These are phyloP conservation scores for Diaprepes abbreviatus DNA, from an alignment of 2,888 invertebrate genomes.

Conservation along the genomic window DNA sequence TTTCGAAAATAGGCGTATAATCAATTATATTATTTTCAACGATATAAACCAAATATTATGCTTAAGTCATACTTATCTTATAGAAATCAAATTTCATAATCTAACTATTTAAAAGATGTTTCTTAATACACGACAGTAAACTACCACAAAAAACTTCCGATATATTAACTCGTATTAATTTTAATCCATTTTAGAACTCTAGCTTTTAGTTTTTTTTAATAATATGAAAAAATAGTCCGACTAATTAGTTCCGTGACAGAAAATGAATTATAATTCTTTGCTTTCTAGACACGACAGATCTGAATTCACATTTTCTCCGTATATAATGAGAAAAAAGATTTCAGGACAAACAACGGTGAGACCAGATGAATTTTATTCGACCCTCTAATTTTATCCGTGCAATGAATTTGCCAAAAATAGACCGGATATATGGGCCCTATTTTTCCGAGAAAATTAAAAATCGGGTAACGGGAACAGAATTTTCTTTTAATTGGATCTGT, in stretches of 20 bases:
- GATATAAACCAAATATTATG: too few species aligned
- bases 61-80: too few species aligned
- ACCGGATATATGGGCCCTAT: not conserved
- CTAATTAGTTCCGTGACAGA: not conserved
- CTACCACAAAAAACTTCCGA: too few species aligned
- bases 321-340: not conserved
- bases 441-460: constrained; percentile 7
- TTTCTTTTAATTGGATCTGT: not conserved
- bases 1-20: too few species aligned
- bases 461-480: not conserved
- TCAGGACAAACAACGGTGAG: not conserved
- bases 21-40: too few species aligned
- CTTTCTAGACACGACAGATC: not conserved
- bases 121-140: too few species aligned
- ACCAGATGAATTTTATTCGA: not conserved
- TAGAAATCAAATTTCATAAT: too few species aligned
- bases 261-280: too few species aligned
- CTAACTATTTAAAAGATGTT: too few species aligned
- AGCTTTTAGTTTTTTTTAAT: too few species aligned
- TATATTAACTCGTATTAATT: too few species aligned
- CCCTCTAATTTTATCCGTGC: not conserved
- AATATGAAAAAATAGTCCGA: not conserved
- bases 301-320: not conserved
- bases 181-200: too few species aligned
- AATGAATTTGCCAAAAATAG: not conserved